Conservation (phyloP, 2,888 invertebrate genomes). For the Hypercompe scribonia region DNA sequence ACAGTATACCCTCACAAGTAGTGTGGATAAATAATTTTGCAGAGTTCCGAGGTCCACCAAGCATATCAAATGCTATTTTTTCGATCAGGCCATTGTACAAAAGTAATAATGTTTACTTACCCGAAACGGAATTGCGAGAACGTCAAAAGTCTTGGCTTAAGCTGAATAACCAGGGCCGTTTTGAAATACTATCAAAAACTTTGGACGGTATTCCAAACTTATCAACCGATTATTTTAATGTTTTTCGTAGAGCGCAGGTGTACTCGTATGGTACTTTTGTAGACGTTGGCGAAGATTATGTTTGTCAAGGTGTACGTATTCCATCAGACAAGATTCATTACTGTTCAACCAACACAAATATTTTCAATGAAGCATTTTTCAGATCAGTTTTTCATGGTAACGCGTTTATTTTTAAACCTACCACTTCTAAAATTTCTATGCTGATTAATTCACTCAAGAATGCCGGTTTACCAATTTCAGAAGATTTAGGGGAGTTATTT, state of each 20-base stretch:
- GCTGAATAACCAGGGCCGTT: conserved; percentile 25
- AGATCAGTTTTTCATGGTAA: conserved; percentile 38
- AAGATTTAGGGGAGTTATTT: not conserved
- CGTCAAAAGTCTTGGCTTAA: conserved; percentile 32
- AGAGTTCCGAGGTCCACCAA: conserved; percentile 57
- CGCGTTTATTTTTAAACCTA: not conserved
- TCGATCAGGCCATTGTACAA: not conserved
- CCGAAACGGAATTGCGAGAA: not conserved
- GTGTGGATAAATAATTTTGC: conserved; percentile 69
- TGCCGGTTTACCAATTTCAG: conserved; percentile 28
- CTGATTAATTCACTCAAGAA: conserved; percentile 11
- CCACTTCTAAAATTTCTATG: not conserved
- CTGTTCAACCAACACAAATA: fast-evolving
- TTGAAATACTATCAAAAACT: conserved; percentile 17
- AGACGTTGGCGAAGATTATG: conserved; percentile 35
- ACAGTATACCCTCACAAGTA: conserved; percentile 35
- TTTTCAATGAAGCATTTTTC: conserved; percentile 14
- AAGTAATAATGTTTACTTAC: no score
- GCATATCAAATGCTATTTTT: conserved; percentile 36
- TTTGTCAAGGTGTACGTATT: conserved; percentile 39
- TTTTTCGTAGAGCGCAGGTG: conserved; percentile 20
- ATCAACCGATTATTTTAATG: not conserved
- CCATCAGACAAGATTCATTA: not conserved
- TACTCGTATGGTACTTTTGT: conserved; percentile 29
- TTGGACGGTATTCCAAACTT: not conserved